Base-by-base conservation (phyloP, 2,888 invertebrate genomes). In the Eudasyphora cyanicolor region DNA sequence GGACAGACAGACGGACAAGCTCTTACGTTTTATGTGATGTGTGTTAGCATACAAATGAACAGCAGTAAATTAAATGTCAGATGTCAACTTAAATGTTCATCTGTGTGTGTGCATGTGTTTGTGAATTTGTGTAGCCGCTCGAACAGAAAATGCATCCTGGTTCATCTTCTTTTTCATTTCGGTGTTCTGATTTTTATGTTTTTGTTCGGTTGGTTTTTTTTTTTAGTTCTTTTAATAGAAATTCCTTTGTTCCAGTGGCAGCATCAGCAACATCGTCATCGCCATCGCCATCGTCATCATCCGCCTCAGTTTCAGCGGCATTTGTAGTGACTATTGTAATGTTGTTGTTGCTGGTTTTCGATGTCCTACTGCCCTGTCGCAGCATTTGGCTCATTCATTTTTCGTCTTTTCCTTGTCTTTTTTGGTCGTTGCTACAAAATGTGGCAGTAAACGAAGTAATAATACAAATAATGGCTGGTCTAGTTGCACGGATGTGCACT, bases 61-160 rank as follows among this genome's bases (percentile, higher is more conserved):
- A 80, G 77, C 45, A 83, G 70, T 71, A 80, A 80, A 80, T 83
- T 78, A 84, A 84, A 84, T 80, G 83, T 84, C 77, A 80, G 70
- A 80, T 80, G 83, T 77, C 80, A 79, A 77, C 79, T 76, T 69
- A 79, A 79, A 69, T 76, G 54, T 79, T 21, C 27, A 27, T 60
- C 8, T 60, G 27, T 60, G n/a, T 60, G 60, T 29, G 29, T 60
- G 32, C 32, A 32, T 60, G 60, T 57, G 29, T 60, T 14, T 2
- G n/a, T 12, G 14, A n/a, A 45, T 60, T n/a, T n/a, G 60, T 60
- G 60, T 2, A 27, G n/a, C 29, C 29, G 60, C 60, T 29, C 60
- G 60, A 60, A 60, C 29, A 60, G 32, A 60, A 60, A 60, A 60
- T 60, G 60, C 60, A 60, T 60, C 60, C 60, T n/a, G 60, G 70